Conservation (phyloP, 2,888 invertebrate genomes). For the Portevinia maculata region DNA sequence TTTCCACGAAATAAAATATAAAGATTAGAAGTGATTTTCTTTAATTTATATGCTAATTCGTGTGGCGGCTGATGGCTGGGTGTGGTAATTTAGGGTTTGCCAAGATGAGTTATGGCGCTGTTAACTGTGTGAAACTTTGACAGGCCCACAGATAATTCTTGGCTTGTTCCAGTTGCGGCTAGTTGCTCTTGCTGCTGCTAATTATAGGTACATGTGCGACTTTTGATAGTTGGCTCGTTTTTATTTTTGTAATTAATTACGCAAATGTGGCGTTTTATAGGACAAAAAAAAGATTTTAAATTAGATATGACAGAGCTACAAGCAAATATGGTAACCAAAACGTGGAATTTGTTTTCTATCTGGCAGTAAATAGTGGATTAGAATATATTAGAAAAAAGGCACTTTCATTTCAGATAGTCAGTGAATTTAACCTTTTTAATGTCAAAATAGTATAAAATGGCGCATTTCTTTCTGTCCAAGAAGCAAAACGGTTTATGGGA, state of each 20-base stretch:
- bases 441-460: too few species aligned
- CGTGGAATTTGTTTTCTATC: background rate
- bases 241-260: conserved; percentile 23
- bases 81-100: conserved; percentile 60
- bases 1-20: conserved; percentile 61
- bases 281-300: background rate
- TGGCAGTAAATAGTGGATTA: background rate
- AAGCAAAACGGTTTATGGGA: too few species aligned
- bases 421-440: too few species aligned
- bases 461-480: too few species aligned
- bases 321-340: background rate
- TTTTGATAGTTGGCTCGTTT: conserved; percentile 14
- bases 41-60: conserved; percentile 59
- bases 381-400: background rate
- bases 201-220: conserved; percentile 32
- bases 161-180: conserved; percentile 40
- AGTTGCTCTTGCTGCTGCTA: conserved; percentile 43
- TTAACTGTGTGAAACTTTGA: conserved; percentile 49
- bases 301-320: background rate
- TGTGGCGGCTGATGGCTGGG: conserved; percentile 8
- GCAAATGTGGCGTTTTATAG: conserved; percentile 18
- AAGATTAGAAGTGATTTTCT: conserved; percentile 64
- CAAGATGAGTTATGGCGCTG: conserved; percentile 64
- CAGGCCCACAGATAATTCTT: conserved; percentile 39
- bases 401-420: too few species aligned